A percentile compares a stretch with the other conserved stretches of the same genome.
Evolutionary conservation across 2,888 invertebrate species (phyloP).

Genomic region (Zonitis immaculata): DNA sequence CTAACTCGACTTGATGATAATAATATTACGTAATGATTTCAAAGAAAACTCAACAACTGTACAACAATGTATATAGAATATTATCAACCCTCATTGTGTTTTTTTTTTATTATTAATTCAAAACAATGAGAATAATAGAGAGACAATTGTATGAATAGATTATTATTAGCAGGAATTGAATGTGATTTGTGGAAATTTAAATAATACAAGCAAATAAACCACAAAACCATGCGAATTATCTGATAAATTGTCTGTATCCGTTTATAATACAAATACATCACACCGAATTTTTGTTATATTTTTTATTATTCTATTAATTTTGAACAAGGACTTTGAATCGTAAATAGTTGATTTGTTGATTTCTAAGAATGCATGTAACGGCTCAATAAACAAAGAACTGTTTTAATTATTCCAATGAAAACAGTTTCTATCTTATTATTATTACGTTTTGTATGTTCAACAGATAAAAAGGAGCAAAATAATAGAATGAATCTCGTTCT

Average conservation of each 20-base stretch:
- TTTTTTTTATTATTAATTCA: too few species aligned
- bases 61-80: too few species aligned
- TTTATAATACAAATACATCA: neutral
- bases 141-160: neutral
- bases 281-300: neutral
- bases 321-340: too few species aligned
- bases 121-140: too few species aligned
- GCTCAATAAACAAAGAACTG: constrained; percentile 16
- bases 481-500: too few species aligned
- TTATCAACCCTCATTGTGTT: neutral
- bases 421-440: constrained; percentile 5
- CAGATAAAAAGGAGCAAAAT: too few species aligned
- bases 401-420: constrained; percentile 16
- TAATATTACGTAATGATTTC: constrained; percentile 29
- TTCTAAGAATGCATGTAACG: constrained; percentile 11
- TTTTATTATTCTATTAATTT: neutral
- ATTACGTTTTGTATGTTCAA: too few species aligned
- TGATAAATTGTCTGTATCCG: neutral
- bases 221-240: neutral
- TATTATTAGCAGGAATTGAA: too few species aligned
- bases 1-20: constrained; percentile 19
- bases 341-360: too few species aligned
- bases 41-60: too few species aligned
- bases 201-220: neutral
- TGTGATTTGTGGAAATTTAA: neutral